Base-by-base conservation (phyloP, 1,140 invertebrate genomes). In the Leptopilina clavipes region DNA sequence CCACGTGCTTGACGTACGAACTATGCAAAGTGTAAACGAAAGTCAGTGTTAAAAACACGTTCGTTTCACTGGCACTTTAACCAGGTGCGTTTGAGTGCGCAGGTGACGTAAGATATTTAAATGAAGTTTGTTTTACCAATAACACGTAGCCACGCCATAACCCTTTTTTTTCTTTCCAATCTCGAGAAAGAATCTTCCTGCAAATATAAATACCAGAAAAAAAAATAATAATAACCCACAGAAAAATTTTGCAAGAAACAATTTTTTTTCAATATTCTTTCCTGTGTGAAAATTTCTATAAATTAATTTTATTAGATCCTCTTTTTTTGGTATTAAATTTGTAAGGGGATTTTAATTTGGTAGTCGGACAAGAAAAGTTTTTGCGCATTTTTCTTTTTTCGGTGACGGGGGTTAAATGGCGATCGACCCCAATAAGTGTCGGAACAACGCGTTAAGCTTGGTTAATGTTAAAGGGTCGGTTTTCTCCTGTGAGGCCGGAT, bases 391-490 rank as follows among this genome's bases (percentile, higher is more conserved):
- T 45, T 19, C 1, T 37, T 11, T 18, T 44, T 70, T 1, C 18
- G 7, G n/a, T 10, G 12, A 7, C n/a, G 12, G 43, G 71, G 56
- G 25, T 19, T 76, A 78, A 79, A 72, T 79, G 75, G 37, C 31
- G 54, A 37, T 76, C 59, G 59, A 65, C 22, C 22, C 59, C 59
- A 65, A 37, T 52, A 52, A 65, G 59, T 65, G 25, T 65, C 25
- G 22, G 59, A 37, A 75, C 70, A 52, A 59, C 65, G 71, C 76
- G 59, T 76, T 78, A 76, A 80, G 76, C 74, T 74, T 76, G 70
- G 76, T 76, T 77, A 79, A 81, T 77, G 79, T 19, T n/a, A 70
- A 54, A 44, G 72, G 44, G 52, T 77, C 48, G 75, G 45, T 59
- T 71, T 31, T 31, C 19, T 45, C 74, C 31, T 74, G 31, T 65